These are phyloP conservation scores for Drosophila stalkeri DNA, from an alignment of 2,888 invertebrate species.

Conservation along the genomic window DNA sequence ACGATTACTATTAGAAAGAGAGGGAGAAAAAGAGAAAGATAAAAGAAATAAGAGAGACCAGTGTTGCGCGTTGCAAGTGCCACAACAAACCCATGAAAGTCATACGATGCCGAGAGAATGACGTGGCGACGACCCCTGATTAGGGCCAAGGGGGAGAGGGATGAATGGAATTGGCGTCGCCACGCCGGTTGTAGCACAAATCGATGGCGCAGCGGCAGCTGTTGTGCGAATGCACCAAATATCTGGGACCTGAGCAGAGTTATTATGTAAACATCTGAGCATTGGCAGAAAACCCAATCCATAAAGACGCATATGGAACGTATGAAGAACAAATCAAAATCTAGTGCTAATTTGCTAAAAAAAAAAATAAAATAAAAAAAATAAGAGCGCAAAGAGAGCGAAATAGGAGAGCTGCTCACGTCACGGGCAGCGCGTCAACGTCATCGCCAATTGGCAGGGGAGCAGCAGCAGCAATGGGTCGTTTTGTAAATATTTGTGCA, in stretches of 20 bases:
- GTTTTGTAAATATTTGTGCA: conserved; percentile 30
- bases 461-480: not conserved
- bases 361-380: not conserved
- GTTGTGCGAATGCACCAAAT: conserved; percentile 45
- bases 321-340: conserved; percentile 18
- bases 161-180: conserved; percentile 25
- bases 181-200: conserved; percentile 54
- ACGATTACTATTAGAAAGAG: not conserved
- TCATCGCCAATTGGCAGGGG: conserved; percentile 37
- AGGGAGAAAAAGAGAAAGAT: not conserved
- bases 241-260: conserved; percentile 26
- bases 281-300: conserved; percentile 29
- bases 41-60: conserved; percentile 17
- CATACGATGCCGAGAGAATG: conserved; percentile 50
- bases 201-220: conserved; percentile 51
- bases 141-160: not conserved
- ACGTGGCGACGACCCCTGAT: conserved; percentile 46
- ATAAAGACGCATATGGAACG: conserved; percentile 23
- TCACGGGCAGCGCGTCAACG: conserved; percentile 57
- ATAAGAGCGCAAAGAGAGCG: not conserved
- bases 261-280: conserved; percentile 52
- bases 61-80: conserved; percentile 41
- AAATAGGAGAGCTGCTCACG: conserved; percentile 39
- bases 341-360: conserved; percentile 19
- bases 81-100: conserved; percentile 46